Evolutionary conservation across 23 tunicate species (phyloP).

Genomic region (Styela clava): DNA sequence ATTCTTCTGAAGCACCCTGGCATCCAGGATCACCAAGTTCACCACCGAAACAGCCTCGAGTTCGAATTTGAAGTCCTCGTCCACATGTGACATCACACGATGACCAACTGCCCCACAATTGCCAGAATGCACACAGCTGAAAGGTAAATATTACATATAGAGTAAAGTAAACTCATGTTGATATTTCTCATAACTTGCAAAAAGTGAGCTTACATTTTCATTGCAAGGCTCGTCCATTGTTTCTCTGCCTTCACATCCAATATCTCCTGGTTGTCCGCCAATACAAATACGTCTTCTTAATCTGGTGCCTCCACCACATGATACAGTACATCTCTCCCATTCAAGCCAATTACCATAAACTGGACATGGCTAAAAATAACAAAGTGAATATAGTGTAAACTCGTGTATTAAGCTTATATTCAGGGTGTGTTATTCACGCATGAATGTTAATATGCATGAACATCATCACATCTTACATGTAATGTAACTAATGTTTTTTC

Average conservation of each 20-base stretch:
- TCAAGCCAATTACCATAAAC: conserved; percentile 46
- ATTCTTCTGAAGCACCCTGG: conserved; percentile 17
- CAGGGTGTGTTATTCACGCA: too few relatives aligned
- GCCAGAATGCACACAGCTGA: conserved; percentile 68
- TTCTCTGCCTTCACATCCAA: conserved; percentile 47
- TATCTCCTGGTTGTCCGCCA: conserved; percentile 33
- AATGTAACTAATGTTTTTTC: too few relatives aligned
- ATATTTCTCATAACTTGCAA: background rate
- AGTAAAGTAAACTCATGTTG: too few relatives aligned
- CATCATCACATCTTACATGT: too few relatives aligned
- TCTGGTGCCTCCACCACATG: conserved; percentile 72
- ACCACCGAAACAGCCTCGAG: conserved; percentile 26
- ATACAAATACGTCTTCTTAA: conserved; percentile 29
- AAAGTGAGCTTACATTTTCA: conserved; percentile 39
- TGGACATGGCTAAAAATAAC: conserved; percentile 60
- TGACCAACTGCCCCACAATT: conserved; percentile 53
- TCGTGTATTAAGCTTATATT: background rate
- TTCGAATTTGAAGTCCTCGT: background rate
- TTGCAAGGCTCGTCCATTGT: conserved; percentile 39
- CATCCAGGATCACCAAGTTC: conserved; percentile 46
- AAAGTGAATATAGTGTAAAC: background rate
- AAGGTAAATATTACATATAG: background rate
- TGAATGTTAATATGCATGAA: too few relatives aligned
- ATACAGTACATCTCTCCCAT: conserved; percentile 42
- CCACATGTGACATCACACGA: conserved; percentile 46